A percentile compares a stretch with the other conserved stretches of the same genome.
Conservation (phyloP, 2,888 invertebrate species). For the Pardosa pseudoannulata region DNA sequence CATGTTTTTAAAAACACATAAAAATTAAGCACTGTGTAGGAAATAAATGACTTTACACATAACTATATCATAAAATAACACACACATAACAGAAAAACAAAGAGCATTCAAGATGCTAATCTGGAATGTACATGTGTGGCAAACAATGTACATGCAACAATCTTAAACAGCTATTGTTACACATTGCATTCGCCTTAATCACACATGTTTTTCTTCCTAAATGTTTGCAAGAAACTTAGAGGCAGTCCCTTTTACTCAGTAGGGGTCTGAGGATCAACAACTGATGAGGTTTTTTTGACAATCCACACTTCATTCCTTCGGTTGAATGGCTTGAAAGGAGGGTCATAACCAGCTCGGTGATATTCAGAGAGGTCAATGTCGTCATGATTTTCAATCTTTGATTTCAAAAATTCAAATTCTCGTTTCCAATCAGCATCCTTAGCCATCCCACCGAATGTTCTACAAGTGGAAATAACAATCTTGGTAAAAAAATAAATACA, state of each 20-base stretch:
- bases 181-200: slow-evolving; percentile 57
- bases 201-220: slow-evolving; percentile 35
- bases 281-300: slow-evolving; percentile 68
- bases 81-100: slow-evolving; percentile 4
- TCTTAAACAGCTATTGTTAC: slow-evolving; percentile 51
- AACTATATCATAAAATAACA: neutral
- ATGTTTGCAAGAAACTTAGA: slow-evolving; percentile 28
- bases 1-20: neutral
- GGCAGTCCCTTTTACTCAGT: slow-evolving; percentile 42
- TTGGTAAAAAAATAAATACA: no score
- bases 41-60: slow-evolving; percentile 26
- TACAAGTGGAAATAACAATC: no score
- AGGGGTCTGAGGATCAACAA: slow-evolving; percentile 50
- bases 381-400: slow-evolving; percentile 65
- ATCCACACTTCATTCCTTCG: slow-evolving; percentile 78
- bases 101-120: slow-evolving; percentile 33
- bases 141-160: slow-evolving; percentile 65
- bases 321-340: slow-evolving; percentile 77
- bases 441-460: slow-evolving; percentile 75
- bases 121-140: slow-evolving; percentile 59
- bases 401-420: slow-evolving; percentile 71
- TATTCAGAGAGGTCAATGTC: slow-evolving; percentile 74
- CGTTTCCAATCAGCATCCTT: slow-evolving; percentile 73
- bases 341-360: slow-evolving; percentile 77
- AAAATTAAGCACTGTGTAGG: neutral